phyloP scores from a whole-genome alignment of 2,888 invertebrate species.

The Dolomedes plantarius region DNA sequence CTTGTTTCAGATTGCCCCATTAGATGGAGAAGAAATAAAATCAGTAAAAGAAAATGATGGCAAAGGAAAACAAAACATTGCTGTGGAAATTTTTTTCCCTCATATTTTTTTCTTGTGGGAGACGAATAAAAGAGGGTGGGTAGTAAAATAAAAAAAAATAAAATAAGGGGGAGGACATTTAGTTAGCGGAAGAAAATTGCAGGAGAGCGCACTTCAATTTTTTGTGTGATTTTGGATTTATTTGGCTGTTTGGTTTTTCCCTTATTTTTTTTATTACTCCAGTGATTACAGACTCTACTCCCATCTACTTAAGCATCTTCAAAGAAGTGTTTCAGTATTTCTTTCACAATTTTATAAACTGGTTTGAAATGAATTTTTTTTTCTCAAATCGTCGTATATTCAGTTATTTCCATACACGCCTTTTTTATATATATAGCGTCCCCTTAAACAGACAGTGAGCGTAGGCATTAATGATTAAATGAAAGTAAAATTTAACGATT shows the following conservation, averaged over 20 bases:
- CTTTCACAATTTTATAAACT: slow-evolving; percentile 17
- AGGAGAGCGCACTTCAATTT: slow-evolving; percentile 4
- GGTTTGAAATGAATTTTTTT: neutral
- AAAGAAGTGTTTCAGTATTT: neutral
- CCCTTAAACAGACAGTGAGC: too few relatives aligned
- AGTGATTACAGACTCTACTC: slow-evolving; percentile 47
- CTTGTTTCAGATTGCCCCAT: slow-evolving; percentile 54
- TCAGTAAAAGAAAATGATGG: slow-evolving; percentile 20
- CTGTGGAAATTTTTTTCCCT: slow-evolving; percentile 26
- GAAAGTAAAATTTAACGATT: too few relatives aligned
- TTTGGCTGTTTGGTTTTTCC: slow-evolving; percentile 42
- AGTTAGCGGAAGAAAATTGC: slow-evolving; percentile 60
- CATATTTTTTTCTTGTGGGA: slow-evolving; percentile 20
- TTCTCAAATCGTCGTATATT: neutral
- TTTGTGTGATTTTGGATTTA: slow-evolving; percentile 37
- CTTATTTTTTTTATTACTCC: slow-evolving; percentile 18
- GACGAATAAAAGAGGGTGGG: slow-evolving; percentile 4
- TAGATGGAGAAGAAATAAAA: slow-evolving; percentile 58
- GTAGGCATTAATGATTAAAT: too few relatives aligned
- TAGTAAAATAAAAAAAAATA: slow-evolving; percentile 44
- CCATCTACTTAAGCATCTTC: slow-evolving; percentile 34
- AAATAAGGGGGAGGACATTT: slow-evolving; percentile 51
- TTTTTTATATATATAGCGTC: neutral
- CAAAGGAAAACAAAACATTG: slow-evolving; percentile 45
- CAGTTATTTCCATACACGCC: neutral